These are phyloP conservation scores for Carcinoscorpius rotundicauda DNA, from an alignment of 1,140 invertebrate species.

Conservation along the genomic window DNA sequence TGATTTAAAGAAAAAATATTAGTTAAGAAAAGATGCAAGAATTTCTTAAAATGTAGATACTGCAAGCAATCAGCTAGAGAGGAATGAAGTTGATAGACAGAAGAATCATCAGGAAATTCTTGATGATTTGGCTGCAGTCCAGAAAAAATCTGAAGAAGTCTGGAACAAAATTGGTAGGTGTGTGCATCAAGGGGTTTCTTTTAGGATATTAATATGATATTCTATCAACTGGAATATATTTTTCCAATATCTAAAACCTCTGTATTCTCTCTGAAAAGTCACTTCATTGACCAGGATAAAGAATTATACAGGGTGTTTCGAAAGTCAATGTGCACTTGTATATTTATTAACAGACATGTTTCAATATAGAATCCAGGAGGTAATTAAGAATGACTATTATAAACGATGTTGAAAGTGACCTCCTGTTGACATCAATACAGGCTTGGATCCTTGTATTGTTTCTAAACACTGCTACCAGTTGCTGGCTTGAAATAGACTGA, in stretches of 20 bases:
- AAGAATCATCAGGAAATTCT: slow-evolving; percentile 43
- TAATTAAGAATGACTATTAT: too few species aligned
- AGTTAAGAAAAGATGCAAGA: slow-evolving; percentile 2
- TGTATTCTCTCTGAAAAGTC: neutral
- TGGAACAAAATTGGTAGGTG: slow-evolving; percentile 42
- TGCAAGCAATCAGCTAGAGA: slow-evolving; percentile 37
- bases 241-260: neutral
- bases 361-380: too few species aligned
- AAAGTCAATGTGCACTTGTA: too few species aligned
- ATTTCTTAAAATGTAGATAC: slow-evolving; percentile 31
- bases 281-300: too few species aligned
- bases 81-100: slow-evolving; percentile 36
- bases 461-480: too few species aligned
- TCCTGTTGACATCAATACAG: too few species aligned
- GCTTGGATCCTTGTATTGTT: too few species aligned
- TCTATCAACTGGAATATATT: neutral
- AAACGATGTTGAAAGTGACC: too few species aligned
- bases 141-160: slow-evolving; percentile 40
- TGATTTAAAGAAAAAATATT: slow-evolving; percentile 7
- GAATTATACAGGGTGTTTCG: too few species aligned
- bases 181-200: neutral
- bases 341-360: too few species aligned
- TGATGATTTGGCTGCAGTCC: slow-evolving; percentile 42
- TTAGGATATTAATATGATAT: neutral
- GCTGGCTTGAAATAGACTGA: too few species aligned